These are phyloP conservation scores for Myopa tessellatipennis DNA, from an alignment of 2,888 invertebrate genomes.

Conservation along the genomic window DNA sequence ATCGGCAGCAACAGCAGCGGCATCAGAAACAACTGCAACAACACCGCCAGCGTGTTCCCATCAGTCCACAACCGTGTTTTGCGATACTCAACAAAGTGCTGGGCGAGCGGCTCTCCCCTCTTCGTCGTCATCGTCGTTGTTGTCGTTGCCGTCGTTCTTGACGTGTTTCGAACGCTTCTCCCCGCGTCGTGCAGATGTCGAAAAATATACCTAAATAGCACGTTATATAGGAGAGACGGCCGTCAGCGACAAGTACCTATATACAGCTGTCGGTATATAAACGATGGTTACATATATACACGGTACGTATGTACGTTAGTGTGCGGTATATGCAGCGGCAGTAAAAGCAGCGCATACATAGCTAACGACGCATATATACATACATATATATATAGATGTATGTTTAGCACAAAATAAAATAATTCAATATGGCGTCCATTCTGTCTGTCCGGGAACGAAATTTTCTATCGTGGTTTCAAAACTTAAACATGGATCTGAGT, in stretches of 20 bases:
- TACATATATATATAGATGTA: conserved; percentile 56
- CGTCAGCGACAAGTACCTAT: conserved; percentile 33
- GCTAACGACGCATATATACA: conserved; percentile 39
- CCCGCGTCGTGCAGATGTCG: conserved; percentile 35
- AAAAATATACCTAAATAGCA: conserved; percentile 38
- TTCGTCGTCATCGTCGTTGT: too few species aligned
- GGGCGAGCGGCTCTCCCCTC: conserved; percentile 18
- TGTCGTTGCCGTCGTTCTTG: conserved; percentile 16
- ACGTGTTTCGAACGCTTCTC: conserved; percentile 31
- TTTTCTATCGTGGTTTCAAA: conserved; percentile 32
- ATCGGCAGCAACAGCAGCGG: conserved; percentile 29
- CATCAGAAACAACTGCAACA: conserved; percentile 33
- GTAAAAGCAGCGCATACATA: conserved; percentile 40
- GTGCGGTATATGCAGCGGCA: conserved; percentile 27
- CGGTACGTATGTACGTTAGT: conserved; percentile 35
- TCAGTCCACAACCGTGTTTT: conserved; percentile 33
- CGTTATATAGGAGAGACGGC: conserved; percentile 32
- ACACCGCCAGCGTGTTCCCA: conserved; percentile 38
- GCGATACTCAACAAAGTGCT: conserved; percentile 13
- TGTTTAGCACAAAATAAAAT: conserved; percentile 55
- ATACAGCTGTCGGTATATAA: conserved; percentile 37
- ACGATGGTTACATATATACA: conserved; percentile 41
- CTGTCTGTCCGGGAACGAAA: conserved; percentile 40
- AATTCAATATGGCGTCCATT: conserved; percentile 62
- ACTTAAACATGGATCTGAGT: conserved; percentile 5